Conservation (phyloP, 2,888 invertebrate species). For the Clostera curtula region DNA sequence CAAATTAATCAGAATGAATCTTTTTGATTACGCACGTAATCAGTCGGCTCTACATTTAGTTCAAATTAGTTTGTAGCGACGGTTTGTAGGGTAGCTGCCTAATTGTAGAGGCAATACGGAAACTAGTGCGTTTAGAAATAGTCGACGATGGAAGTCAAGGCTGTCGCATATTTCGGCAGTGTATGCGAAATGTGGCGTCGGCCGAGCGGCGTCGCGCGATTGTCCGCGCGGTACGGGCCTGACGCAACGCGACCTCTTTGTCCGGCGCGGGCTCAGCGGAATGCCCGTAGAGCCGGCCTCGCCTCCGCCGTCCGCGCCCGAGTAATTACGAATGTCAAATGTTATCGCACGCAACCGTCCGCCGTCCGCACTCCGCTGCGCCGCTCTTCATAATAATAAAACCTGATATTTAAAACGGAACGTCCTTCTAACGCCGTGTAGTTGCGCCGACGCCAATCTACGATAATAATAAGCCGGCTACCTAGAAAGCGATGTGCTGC, state of each 20-base stretch:
- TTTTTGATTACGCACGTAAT: not conserved
- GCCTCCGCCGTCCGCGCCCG: constrained; percentile 54
- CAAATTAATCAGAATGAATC: constrained; percentile 15
- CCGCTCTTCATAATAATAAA: constrained; percentile 76
- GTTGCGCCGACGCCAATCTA: constrained; percentile 76
- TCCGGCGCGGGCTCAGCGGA: constrained; percentile 57
- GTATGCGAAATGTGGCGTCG: constrained; percentile 41
- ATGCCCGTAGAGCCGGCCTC: constrained; percentile 52
- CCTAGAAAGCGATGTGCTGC: constrained; percentile 47
- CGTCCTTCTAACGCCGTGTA: constrained; percentile 76
- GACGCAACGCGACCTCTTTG: constrained; percentile 74
- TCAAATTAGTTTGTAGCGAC: constrained; percentile 15
- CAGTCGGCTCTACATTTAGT: constrained; percentile 6
- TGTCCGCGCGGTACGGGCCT: constrained; percentile 32
- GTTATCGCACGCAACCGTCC: constrained; percentile 75
- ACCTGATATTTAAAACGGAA: constrained; percentile 76
- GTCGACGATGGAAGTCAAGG: constrained; percentile 52
- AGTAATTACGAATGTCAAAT: constrained; percentile 75
- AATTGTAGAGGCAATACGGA: constrained; percentile 34
- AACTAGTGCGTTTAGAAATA: constrained; percentile 44
- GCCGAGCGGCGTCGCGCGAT: constrained; percentile 25
- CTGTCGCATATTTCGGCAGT: constrained; percentile 51
- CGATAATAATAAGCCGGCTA: constrained; percentile 74
- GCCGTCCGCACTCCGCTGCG: constrained; percentile 72
- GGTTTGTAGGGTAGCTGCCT: too few relatives aligned